Evolutionary conservation across 2,113 vertebrate genomes (phyloP).

Genomic region (Deroptyus accipitrinus): DNA sequence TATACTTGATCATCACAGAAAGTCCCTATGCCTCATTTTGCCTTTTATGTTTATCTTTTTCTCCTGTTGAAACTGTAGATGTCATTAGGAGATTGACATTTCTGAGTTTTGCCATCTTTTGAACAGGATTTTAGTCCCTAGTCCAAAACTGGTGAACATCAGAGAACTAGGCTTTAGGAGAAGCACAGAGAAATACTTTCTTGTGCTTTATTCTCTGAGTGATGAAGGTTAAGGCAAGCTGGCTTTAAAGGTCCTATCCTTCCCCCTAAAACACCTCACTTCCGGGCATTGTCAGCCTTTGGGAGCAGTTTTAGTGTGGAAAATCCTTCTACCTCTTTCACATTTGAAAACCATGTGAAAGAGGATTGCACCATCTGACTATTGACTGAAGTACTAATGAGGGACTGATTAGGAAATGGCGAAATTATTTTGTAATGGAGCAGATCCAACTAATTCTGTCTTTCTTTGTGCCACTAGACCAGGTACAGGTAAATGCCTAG

Average conservation of each 20-base stretch:
- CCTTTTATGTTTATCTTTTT: not conserved
- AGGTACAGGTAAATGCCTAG: not conserved
- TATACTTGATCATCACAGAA: not conserved
- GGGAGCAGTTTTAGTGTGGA: not conserved
- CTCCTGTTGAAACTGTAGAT: not conserved
- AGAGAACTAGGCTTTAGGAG: not conserved
- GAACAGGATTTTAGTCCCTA: not conserved
- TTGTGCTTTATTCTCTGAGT: not conserved
- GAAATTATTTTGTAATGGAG: not conserved
- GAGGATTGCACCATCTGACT: not conserved
- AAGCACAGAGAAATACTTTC: not conserved
- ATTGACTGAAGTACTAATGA: not conserved
- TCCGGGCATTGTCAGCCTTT: not conserved
- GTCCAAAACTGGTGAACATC: not conserved
- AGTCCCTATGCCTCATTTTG: not conserved
- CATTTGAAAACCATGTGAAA: not conserved
- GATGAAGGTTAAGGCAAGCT: not conserved
- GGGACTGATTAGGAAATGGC: not conserved
- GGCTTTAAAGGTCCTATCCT: not conserved
- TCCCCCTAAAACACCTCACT: not conserved
- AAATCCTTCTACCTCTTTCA: not conserved
- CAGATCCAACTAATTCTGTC: not conserved
- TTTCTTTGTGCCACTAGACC: not conserved
- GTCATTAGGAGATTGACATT: not conserved
- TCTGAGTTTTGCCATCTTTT: not conserved